Base-by-base conservation (phyloP, 2,888 invertebrate genomes). In the Lomographa bimaculata region DNA sequence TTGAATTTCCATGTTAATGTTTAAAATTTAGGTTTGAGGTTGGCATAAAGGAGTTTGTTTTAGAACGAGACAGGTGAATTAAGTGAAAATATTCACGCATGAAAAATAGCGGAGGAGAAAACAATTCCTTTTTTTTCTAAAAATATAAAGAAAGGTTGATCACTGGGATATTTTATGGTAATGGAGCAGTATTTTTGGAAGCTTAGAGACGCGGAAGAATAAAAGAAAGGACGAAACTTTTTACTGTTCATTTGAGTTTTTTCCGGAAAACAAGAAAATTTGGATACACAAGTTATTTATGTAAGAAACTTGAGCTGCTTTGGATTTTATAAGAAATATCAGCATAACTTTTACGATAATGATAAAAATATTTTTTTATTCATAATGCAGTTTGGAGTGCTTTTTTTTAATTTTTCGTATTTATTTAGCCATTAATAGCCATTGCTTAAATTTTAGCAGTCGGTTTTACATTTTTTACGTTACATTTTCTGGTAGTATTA, bases 31-130 rank as follows among this genome's bases (percentile, higher is more conserved):
- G 17, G 2, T 16, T 35, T 23, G 0, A 20, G 3, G 8, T 5
- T 1, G 8, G 18, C 1, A 19, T 6, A 6, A 0, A 12, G 10
- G 25, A 28, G 7, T 29, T 34, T 28, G 34, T 24, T 29, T 18
- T 14, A 1, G 7, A 7, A 3, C 0, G 12, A 25, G 35, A 30
- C 32, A 46, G 39, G 41, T 44, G 44, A 47, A 49, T 43, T 43
- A 47, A 39, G 32, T 43, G 40, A 43, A 44, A 51, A 49, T 47
- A 47, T 50, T 57, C 39, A 39, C 38, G 53, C 45, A 23, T 51
- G 43, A 43, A 24, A 38, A 48, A 46, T 42, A 16, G 24, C n/a
- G 23, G 28, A 16, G 30, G 19, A 8, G 24, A 20, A 30, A 39
- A 42, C 21, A 37, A 49, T 49, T 52, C n/a, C n/a, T n/a, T n/a